Conservation (phyloP, 2,113 vertebrate species). For the Ariopsis seemanni region DNA sequence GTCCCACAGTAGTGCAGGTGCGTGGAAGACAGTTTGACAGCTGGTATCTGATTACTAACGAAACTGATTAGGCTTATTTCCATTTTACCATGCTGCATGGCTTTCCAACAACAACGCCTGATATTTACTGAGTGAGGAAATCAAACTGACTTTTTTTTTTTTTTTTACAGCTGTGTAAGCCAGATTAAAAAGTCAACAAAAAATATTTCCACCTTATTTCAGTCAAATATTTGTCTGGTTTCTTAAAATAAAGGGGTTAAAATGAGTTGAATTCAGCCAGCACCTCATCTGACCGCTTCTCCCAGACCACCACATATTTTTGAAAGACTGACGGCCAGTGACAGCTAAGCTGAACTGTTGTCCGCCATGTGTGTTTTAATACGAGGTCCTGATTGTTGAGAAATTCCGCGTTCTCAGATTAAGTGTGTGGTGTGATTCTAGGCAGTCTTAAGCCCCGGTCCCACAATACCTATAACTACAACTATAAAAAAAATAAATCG, state of each 20-base stretch:
- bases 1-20: conserved; percentile 17
- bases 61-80: conserved; percentile 22
- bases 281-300: background rate
- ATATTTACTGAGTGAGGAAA: background rate
- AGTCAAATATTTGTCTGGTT: background rate
- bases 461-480: too few species aligned
- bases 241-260: background rate
- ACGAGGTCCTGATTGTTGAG: background rate
- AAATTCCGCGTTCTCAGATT: background rate
- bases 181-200: background rate
- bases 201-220: background rate
- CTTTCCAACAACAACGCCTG: conserved; percentile 10
- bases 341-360: background rate
- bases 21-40: conserved; percentile 4
- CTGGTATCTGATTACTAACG: conserved; percentile 21
- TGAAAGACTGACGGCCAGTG: background rate
- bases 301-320: background rate
- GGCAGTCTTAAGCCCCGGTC: background rate
- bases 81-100: conserved; percentile 3
- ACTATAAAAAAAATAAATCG: too few species aligned
- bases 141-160: background rate
- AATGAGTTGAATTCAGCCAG: background rate
- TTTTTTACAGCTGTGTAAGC: background rate
- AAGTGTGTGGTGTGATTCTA: background rate
- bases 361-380: background rate